phyloP scores from a whole-genome alignment of 2,797 vertebrate species.

The Heliangelus exortis region DNA sequence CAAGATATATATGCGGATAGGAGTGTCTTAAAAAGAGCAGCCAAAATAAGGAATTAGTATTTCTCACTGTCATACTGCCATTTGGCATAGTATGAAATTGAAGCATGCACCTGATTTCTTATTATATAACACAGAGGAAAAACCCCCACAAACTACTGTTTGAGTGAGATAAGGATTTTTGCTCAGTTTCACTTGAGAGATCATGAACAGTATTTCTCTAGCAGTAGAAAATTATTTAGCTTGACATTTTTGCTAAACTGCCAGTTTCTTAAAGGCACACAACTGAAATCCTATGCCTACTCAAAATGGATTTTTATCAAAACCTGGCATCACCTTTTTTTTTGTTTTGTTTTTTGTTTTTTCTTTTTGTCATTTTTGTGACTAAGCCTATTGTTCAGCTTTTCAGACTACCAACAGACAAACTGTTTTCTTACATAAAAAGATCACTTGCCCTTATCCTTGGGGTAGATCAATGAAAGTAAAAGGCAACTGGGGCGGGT shows the following conservation, averaged over 20 bases:
- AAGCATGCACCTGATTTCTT: not conserved
- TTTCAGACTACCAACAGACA: not conserved
- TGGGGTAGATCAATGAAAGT: not conserved
- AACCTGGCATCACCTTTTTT: not conserved
- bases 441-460: not conserved
- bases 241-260: constrained; percentile 5
- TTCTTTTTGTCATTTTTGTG: not conserved
- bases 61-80: not conserved
- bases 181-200: constrained; percentile 20
- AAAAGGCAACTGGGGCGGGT: not conserved
- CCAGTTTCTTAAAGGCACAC: constrained; percentile 32
- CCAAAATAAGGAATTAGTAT: not conserved
- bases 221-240: not conserved
- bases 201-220: constrained; percentile 14
- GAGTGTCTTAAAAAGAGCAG: not conserved
- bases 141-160: not conserved
- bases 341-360: too few species aligned
- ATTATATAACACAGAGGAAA: not conserved
- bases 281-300: not conserved
- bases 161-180: constrained; percentile 10
- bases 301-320: not conserved
- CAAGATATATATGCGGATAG: not conserved
- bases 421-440: not conserved
- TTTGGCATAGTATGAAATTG: not conserved
- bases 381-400: not conserved